A percentile compares a stretch with the other conserved stretches of the same genome.
Conservation (phyloP, 2,888 invertebrate genomes). For the Tigriopus californicus region DNA sequence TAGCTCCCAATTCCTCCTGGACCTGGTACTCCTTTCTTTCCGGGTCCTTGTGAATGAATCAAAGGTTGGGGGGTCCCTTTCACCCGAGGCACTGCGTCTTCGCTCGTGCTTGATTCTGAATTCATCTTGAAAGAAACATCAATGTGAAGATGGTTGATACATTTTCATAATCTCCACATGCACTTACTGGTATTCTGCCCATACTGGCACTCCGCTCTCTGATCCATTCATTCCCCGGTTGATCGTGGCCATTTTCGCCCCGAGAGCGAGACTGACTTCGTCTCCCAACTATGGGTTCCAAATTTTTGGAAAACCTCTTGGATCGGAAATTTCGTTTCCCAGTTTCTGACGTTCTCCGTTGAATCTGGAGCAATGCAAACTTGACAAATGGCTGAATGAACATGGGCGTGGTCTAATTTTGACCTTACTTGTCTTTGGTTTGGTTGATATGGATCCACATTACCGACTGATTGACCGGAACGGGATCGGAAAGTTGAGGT, state of each 20-base stretch:
- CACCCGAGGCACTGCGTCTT: background rate
- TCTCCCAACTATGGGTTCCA: background rate
- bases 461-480: background rate
- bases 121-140: no score
- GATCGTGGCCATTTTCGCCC: background rate
- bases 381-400: no score
- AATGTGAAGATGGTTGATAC: no score
- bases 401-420: no score
- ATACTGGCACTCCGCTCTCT: conserved; percentile 13
- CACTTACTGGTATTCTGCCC: no score
- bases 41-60: no score
- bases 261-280: background rate
- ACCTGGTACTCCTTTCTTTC: background rate
- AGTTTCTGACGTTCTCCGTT: background rate
- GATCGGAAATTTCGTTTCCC: conserved; percentile 13
- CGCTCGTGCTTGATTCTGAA: background rate
- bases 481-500: background rate
- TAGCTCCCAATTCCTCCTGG: conserved; percentile 7
- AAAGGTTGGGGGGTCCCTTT: background rate
- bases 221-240: conserved; percentile 15
- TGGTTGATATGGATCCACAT: background rate
- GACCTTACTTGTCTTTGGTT: background rate
- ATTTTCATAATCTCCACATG: no score
- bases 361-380: no score
- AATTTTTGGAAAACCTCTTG: conserved; percentile 12